phyloP scores from a whole-genome alignment of 1,140 invertebrate genomes.

The Andrena cerasifolii region DNA sequence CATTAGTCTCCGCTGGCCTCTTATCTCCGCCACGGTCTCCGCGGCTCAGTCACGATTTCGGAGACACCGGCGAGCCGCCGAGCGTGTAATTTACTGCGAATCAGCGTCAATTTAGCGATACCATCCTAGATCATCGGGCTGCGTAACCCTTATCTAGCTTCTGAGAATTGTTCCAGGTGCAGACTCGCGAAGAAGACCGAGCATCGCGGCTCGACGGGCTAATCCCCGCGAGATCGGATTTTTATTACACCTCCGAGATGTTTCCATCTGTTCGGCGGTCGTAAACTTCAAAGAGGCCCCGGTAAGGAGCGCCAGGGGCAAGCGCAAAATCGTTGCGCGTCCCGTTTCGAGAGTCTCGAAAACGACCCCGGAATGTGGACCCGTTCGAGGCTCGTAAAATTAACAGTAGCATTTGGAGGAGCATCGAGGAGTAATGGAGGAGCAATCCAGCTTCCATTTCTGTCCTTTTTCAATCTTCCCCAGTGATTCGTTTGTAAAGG shows the following conservation, averaged over 20 bases:
- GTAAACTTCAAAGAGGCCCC: slow-evolving; percentile 49
- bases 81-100: slow-evolving; percentile 54
- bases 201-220: background rate
- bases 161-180: background rate
- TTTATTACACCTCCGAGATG: background rate
- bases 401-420: slow-evolving; percentile 25
- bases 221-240: slow-evolving; percentile 6
- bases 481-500: too few relatives aligned
- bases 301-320: background rate
- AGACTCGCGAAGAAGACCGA: background rate
- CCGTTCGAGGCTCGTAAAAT: slow-evolving; percentile 30
- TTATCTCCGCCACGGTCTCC: slow-evolving; percentile 30
- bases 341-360: background rate
- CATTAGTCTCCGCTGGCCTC: slow-evolving; percentile 27
- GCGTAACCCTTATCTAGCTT: slow-evolving; percentile 9
- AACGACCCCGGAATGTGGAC: slow-evolving; percentile 22
- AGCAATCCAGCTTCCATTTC: too few relatives aligned
- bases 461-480: too few relatives aligned
- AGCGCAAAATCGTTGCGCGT: slow-evolving; percentile 1
- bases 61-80: slow-evolving; percentile 27
- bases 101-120: slow-evolving; percentile 49
- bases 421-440: too few relatives aligned
- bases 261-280: background rate
- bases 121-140: slow-evolving; percentile 27
- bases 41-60: slow-evolving; percentile 42